Percentiles rank a stretch among this genome's conserved stretches.
These are phyloP conservation scores for Bucorvus abyssinicus DNA, from an alignment of 2,797 vertebrate genomes.

Conservation along the genomic window DNA sequence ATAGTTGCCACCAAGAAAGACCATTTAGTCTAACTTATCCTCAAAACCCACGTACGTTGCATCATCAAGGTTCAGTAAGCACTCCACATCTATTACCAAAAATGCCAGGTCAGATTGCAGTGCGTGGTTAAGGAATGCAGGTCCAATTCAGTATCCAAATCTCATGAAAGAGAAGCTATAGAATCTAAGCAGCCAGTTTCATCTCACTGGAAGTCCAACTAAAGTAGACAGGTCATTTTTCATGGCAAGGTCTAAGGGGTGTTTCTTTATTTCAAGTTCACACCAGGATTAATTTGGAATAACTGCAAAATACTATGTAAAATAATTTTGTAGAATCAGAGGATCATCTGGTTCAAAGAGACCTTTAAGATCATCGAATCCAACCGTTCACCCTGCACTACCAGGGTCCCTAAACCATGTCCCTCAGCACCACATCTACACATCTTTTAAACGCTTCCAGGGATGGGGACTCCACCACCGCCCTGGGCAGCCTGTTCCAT, in stretches of 20 bases:
- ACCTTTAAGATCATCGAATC: too few relatives aligned
- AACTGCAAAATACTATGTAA: not conserved
- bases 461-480: too few relatives aligned
- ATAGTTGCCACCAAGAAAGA: not conserved
- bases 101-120: not conserved
- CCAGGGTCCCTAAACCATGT: too few relatives aligned
- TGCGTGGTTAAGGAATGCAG: not conserved
- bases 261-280: not conserved
- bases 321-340: not conserved
- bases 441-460: too few relatives aligned
- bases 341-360: too few relatives aligned
- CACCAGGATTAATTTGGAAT: not conserved
- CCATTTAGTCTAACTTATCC: not conserved
- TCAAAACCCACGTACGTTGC: not conserved
- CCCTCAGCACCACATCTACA: too few relatives aligned
- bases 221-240: not conserved
- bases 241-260: not conserved
- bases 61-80: not conserved
- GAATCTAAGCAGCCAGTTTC: not conserved
- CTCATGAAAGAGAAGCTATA: not conserved
- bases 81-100: accelerated
- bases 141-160: not conserved
- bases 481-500: too few relatives aligned
- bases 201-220: not conserved
- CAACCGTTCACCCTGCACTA: too few relatives aligned